Base-by-base conservation (phyloP, 1,140 invertebrate species). In the Trichomalopsis sarcophagae region DNA sequence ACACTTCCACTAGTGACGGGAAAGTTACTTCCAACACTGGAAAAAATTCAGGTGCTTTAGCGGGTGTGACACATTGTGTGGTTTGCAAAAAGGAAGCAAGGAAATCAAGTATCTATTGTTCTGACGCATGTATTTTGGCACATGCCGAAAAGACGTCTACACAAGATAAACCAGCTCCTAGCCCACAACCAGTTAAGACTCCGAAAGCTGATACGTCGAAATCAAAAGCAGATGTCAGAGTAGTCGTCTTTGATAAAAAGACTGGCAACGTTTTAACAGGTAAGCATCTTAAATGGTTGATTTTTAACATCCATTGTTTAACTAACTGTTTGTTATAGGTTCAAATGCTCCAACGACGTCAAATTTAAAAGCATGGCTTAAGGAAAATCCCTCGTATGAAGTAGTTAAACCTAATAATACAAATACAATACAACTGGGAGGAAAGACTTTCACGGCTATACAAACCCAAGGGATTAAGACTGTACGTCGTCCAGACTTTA, bases 331-430 rank as follows among this genome's bases (percentile, higher is more conserved):
- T 73, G 50, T 90, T 89, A 76, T 78, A 94, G 97, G 97, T 36
- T 92, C 94, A 1, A 95, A 96, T 89, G 97, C 97, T 74, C 98
- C 97, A 6, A 96, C 95, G 23, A 94, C 95, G 30, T 94, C 95
- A 36, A 96, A 96, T 91, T 93, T 99, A 11, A 96, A 96, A 89
- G 93, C 95, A 13, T 98, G 97, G 97, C 92, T 99, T 10, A 95
- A 96, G 90, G 95, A 96, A 84, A 96, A 98, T 95, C 97, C 97
- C 21, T 96, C 96, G 0, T 98, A 95, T 93, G 96, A 98, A 93
- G 96, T 97, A 1, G 94, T 97, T 1, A 94, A 95, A 84, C 95
- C 97, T 0, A 95, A 95, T 69, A 94, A 91, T 88, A 89, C 89
- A 47, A 94, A 89, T 89, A 92, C 91, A 74, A 87, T 89, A 89